Percentiles rank a stretch among this genome's conserved stretches.
Conservation (phyloP, 2,888 invertebrate genomes). For the Idaea straminata region DNA sequence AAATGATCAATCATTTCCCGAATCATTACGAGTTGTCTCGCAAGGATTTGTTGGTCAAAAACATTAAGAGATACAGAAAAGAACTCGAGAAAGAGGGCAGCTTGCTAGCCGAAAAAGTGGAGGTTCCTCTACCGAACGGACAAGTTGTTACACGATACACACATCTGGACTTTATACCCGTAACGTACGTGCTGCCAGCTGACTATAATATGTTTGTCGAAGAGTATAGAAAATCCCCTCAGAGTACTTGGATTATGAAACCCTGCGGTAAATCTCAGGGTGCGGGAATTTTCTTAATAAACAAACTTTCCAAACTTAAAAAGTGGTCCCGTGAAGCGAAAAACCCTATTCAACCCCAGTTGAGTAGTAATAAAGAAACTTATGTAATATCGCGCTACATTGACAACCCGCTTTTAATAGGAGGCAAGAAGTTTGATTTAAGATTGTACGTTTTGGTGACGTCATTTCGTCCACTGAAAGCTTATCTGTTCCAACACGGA, state of each 20-base stretch:
- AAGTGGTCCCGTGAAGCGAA: constrained; percentile 94
- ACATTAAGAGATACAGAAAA: constrained; percentile 95
- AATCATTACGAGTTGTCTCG: constrained; percentile 96
- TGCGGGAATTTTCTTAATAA: constrained; percentile 96
- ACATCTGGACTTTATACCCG: constrained; percentile 94
- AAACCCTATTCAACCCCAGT: constrained; percentile 90
- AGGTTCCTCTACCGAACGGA: constrained; percentile 76
- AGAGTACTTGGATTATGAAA: constrained; percentile 98
- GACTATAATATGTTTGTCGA: constrained; percentile 98
- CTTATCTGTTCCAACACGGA: constrained; percentile 94
- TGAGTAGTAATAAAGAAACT: constrained; percentile 86
- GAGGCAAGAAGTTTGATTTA: constrained; percentile 98
- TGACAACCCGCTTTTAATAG: constrained; percentile 95
- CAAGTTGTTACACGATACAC: constrained; percentile 85
- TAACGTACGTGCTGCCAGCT: constrained; percentile 95
- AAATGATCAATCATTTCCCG: constrained; percentile 97
- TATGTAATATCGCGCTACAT: constrained; percentile 99
- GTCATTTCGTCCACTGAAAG: constrained; percentile 95
- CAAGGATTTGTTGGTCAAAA: constrained; percentile 97
- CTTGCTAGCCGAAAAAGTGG: constrained; percentile 87
- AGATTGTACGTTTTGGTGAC: constrained; percentile 95
- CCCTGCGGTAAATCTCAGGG: constrained; percentile 97
- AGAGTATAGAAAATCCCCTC: constrained; percentile 95
- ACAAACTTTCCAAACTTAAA: constrained; percentile 95
- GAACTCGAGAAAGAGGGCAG: constrained; percentile 95